phyloP scores from a whole-genome alignment of 2,797 vertebrate species.

The Meda fulgida region DNA sequence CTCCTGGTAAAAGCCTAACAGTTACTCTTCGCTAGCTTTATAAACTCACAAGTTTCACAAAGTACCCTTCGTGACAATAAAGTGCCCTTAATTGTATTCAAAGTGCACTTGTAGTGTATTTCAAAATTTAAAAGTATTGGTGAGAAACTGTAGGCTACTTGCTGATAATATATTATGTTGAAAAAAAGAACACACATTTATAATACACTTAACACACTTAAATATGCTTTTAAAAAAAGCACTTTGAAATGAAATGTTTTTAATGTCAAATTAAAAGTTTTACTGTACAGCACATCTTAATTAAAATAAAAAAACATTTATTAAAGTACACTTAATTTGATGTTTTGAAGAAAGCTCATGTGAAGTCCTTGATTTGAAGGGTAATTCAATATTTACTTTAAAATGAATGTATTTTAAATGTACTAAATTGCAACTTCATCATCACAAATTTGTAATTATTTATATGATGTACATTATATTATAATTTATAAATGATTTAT shows the following conservation, averaged over 20 bases:
- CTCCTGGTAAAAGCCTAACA: constrained; percentile 65
- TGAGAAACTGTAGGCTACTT: neutral
- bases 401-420: too few relatives aligned
- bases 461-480: neutral
- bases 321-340: too few relatives aligned
- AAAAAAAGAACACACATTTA: neutral
- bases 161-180: neutral
- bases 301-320: too few relatives aligned
- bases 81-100: neutral
- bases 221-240: neutral
- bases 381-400: too few relatives aligned
- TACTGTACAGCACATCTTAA: too few relatives aligned
- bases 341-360: too few relatives aligned
- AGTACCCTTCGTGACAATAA: neutral
- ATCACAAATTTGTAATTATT: neutral
- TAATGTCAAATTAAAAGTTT: neutral
- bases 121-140: neutral
- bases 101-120: neutral
- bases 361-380: too few relatives aligned
- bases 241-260: neutral
- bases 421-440: too few relatives aligned
- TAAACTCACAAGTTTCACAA: neutral
- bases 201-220: neutral
- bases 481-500: neutral
- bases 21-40: neutral